These are phyloP conservation scores for Chloroceryle aenea DNA, from an alignment of 2,113 vertebrate genomes.

Conservation along the genomic window DNA sequence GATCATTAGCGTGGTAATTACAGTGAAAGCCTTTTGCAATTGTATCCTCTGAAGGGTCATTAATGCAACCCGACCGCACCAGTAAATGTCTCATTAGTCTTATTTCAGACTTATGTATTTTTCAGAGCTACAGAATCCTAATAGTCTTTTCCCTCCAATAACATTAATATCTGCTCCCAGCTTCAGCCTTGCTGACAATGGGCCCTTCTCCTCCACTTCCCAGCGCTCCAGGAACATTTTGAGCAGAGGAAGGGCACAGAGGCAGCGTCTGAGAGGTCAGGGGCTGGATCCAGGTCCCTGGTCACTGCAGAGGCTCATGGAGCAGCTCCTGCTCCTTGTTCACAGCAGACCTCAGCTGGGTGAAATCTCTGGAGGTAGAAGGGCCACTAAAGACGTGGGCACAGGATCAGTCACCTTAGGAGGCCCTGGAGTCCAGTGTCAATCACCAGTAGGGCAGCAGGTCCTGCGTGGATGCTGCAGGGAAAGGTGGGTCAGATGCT, in stretches of 20 bases:
- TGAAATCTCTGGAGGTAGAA: neutral
- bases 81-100: constrained; percentile 81
- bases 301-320: neutral
- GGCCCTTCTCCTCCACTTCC: neutral
- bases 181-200: neutral
- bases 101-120: constrained; percentile 78
- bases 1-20: constrained; percentile 81
- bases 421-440: neutral
- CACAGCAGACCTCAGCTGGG: neutral
- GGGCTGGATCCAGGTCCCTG: neutral
- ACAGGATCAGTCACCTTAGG: neutral
- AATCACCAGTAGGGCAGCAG: rapidly evolving
- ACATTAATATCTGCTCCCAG: constrained; percentile 62
- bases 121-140: constrained; percentile 76
- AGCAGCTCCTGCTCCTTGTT: neutral
- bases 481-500: neutral
- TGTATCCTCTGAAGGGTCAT: constrained; percentile 78
- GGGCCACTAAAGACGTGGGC: neutral
- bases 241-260: neutral
- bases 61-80: constrained; percentile 75
- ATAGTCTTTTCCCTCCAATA: constrained; percentile 43
- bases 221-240: neutral
- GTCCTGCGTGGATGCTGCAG: neutral
- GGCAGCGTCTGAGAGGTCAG: rapidly evolving
- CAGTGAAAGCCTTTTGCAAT: constrained; percentile 77